phyloP scores from a whole-genome alignment of 2,113 vertebrate species.

The Hydrochoerus hydrochaeris region DNA sequence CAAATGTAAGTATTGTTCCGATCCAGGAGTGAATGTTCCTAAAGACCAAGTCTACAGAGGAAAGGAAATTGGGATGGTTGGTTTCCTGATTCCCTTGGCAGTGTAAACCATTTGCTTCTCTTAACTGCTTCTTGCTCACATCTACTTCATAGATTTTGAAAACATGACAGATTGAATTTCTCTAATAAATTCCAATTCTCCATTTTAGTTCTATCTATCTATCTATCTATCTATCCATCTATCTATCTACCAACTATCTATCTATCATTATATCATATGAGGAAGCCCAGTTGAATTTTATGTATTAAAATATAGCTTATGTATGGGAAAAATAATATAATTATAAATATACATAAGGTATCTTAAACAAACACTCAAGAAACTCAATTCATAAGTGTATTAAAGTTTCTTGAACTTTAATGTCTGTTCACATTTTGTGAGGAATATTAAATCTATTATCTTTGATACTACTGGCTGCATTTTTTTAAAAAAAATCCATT shows the following conservation, averaged over 20 bases:
- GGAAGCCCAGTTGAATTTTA: background rate
- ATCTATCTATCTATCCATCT: no score
- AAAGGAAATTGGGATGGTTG: no score
- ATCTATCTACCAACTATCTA: background rate
- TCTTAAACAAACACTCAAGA: background rate
- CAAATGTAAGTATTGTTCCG: background rate
- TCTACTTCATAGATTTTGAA: no score
- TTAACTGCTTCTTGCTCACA: background rate
- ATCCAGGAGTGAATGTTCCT: background rate
- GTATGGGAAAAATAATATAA: background rate
- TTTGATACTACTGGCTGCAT: background rate
- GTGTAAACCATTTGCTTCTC: background rate
- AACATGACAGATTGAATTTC: background rate
- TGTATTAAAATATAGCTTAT: background rate
- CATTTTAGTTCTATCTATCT: background rate
- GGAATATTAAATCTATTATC: background rate
- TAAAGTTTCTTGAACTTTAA: background rate
- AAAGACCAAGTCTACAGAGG: background rate
- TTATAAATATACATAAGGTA: background rate
- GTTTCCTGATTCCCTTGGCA: background rate
- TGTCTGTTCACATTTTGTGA: background rate
- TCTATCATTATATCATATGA: background rate
- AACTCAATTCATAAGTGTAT: background rate
- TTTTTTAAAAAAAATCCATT: no score
- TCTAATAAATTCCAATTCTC: background rate